These are phyloP conservation scores for Trachymyrmex septentrionalis DNA, from an alignment of 1,140 invertebrate genomes.

Conservation along the genomic window DNA sequence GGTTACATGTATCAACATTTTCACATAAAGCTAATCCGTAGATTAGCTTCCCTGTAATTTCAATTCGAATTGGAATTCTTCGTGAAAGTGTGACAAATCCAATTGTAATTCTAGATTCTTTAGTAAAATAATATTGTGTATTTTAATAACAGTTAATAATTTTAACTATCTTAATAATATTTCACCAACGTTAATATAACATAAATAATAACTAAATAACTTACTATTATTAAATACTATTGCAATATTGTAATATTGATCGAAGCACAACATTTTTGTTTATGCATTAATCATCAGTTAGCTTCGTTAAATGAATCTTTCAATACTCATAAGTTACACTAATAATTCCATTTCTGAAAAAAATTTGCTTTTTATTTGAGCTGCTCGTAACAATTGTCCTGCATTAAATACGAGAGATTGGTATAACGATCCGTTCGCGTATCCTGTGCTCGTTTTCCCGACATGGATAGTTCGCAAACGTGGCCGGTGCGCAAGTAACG, in stretches of 20 bases:
- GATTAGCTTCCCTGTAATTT: not conserved
- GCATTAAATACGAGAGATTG: not conserved
- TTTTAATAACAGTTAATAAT: slow-evolving; percentile 1
- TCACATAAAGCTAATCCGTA: not conserved
- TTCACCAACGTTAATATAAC: not conserved
- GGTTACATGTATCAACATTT: not conserved
- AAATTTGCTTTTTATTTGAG: not conserved
- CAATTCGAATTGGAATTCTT: not conserved
- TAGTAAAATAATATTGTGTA: not conserved
- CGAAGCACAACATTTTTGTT: not conserved
- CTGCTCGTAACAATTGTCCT: slow-evolving; percentile 6
- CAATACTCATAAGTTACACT: not conserved
- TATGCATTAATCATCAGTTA: slow-evolving; percentile 18
- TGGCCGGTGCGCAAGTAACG: slow-evolving; percentile 37
- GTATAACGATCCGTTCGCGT: not conserved
- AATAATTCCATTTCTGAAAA: not conserved
- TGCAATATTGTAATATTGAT: not conserved
- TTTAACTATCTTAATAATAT: not conserved
- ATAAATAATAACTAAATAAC: not conserved
- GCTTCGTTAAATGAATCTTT: not conserved
- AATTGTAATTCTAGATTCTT: not conserved
- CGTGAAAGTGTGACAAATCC: not conserved
- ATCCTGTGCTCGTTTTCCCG: not conserved
- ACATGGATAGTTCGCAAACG: slow-evolving; percentile 13
- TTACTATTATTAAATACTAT: not conserved